A percentile compares a stretch with the other conserved stretches of the same genome.
Conservation (phyloP, 1,140 invertebrate genomes). For the Ditylenchus dipsaci region DNA sequence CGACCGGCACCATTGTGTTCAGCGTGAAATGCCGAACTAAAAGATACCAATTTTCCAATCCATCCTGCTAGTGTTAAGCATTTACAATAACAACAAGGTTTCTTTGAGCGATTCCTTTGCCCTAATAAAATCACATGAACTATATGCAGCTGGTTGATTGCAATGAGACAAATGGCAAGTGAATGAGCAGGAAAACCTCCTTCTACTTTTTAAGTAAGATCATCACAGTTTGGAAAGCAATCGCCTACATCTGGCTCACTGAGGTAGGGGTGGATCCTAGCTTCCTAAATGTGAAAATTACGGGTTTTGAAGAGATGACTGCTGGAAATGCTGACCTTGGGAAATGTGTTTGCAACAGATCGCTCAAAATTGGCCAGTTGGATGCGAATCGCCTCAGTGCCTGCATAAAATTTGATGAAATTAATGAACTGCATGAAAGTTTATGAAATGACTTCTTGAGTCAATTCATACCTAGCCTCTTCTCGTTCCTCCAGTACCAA, state of each 20-base stretch:
- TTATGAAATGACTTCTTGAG: background rate
- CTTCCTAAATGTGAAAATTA: background rate
- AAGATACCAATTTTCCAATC: no score
- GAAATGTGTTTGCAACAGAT: slow-evolving; percentile 2
- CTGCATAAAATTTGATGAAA: background rate
- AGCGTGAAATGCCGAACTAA: no score
- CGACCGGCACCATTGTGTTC: no score
- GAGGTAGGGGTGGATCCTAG: slow-evolving; percentile 4
- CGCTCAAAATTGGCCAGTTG: slow-evolving; percentile 4
- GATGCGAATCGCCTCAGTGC: slow-evolving; percentile 5
- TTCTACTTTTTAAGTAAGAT: background rate
- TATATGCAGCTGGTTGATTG: no score
- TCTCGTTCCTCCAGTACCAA: slow-evolving; percentile 39
- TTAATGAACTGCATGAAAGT: no score
- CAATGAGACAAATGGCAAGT: no score
- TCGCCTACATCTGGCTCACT: background rate
- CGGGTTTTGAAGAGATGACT: background rate
- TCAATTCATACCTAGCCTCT: slow-evolving; percentile 10
- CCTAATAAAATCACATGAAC: no score
- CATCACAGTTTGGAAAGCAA: slow-evolving; percentile 8
- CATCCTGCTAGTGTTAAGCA: no score
- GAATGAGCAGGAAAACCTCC: no score
- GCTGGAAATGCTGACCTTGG: background rate
- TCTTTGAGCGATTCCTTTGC: no score
- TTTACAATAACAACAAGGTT: no score